phyloP scores from a whole-genome alignment of 2,113 vertebrate genomes.

The Crotophaga sulcirostris region DNA sequence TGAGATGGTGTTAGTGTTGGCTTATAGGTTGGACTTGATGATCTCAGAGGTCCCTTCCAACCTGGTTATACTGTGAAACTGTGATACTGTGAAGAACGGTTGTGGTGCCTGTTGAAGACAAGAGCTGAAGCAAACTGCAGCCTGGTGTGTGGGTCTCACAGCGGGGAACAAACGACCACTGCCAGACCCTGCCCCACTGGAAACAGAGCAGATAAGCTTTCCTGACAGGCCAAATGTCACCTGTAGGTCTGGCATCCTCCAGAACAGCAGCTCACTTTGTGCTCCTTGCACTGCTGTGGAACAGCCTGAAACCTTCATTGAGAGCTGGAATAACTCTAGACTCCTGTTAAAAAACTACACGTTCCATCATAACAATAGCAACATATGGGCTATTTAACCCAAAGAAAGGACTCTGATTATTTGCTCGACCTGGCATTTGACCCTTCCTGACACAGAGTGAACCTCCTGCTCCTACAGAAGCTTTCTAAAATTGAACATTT shows the following conservation, averaged over 20 bases:
- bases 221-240: background rate
- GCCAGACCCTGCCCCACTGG: accelerated
- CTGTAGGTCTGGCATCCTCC: background rate
- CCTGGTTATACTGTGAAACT: no score
- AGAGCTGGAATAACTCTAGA: background rate
- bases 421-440: background rate
- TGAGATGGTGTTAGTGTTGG: no score
- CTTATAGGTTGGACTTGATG: no score
- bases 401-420: background rate
- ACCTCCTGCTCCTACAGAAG: background rate
- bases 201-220: background rate
- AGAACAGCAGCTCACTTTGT: background rate
- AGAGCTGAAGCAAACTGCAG: background rate
- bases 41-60: no score
- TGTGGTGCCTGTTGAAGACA: accelerated
- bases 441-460: background rate
- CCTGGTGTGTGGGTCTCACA: accelerated
- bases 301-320: background rate
- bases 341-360: background rate
- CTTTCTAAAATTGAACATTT: background rate
- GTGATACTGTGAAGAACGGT: background rate
- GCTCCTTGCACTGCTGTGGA: background rate
- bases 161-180: accelerated
- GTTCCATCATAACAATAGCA: background rate
- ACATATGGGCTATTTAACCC: background rate